Evolutionary conservation across 2,797 vertebrate species (phyloP), one percentile per base, ranked within the genome.

Genomic region (Gadopsis marmoratus): DNA sequence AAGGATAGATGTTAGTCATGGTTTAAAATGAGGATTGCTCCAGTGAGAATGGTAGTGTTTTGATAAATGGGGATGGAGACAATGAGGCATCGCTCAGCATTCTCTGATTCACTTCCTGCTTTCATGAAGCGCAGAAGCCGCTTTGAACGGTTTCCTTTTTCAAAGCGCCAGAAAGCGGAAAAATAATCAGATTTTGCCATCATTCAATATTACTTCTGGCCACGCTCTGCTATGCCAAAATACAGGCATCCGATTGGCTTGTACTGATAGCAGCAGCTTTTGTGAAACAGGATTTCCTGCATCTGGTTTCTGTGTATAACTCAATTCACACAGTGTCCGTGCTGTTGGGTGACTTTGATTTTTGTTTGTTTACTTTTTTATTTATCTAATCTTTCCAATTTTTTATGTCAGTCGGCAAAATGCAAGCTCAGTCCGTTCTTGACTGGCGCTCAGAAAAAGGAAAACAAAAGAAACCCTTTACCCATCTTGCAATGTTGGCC

Each of bases 101-200:
- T 86, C 71, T 79, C 65, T 87, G 84, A 88, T 76, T 88, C 88
- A 88, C 78, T 82, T 89, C 71, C 71, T 83, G n/a, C 31, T 85
- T 76, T 81, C 56, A 62, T 61, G 41, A 86, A 47, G 51, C 60
- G 17, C 45, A 64, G 29, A 72, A 83, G 71, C 55, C 43, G 14
- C 17, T 61, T 77, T 77, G 70, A 65, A 71, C 41, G 9, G 39
- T 71, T 81, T 66, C 35, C 29, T 16, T 71, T 68, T 51, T 79
- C 10, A 37, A 56, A 81, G 53, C 50, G 53, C 21, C 41, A 77
- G 21, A 50, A 60, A 67, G 41, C 9, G 39, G 12, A 47, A 61
- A 19, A 47, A 9, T 76, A 53, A 87, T 88, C 60, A 2, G 43
- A 74, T 86, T 77, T 31, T 56, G 16, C 69, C 39, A 53, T 76